Percentiles rank a stretch among this genome's conserved stretches.
Conservation (phyloP, 2,797 vertebrate species). For the Clarias fuscus region DNA sequence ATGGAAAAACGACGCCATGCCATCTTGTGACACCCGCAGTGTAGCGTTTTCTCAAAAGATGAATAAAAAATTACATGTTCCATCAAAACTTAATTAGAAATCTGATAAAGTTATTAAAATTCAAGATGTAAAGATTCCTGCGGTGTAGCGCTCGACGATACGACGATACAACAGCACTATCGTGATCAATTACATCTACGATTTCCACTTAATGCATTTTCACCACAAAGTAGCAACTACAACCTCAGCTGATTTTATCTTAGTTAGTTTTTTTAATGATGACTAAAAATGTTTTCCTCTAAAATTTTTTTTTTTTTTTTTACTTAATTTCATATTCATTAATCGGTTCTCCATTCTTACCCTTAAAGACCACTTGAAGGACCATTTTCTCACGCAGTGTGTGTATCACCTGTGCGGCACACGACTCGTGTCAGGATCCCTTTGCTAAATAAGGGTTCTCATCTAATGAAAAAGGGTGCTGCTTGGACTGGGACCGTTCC, state of each 20-base stretch:
- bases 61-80: not conserved
- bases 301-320: too few relatives aligned
- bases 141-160: not conserved
- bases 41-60: too few relatives aligned
- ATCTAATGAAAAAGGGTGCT: not conserved
- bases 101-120: not conserved
- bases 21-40: too few relatives aligned
- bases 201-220: not conserved
- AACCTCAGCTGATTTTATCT: not conserved
- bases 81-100: not conserved
- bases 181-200: not conserved
- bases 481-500: not conserved
- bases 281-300: not conserved
- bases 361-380: not conserved
- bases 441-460: not conserved
- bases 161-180: not conserved
- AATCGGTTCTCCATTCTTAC: too few relatives aligned
- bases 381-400: not conserved
- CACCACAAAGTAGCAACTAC: not conserved
- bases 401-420: not conserved
- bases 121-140: not conserved
- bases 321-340: too few relatives aligned
- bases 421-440: not conserved
- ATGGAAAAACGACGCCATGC: too few relatives aligned
- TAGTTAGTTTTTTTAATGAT: too few relatives aligned